These are phyloP conservation scores for Paralichthys olivaceus DNA, from an alignment of 2,113 vertebrate species.

Conservation along the genomic window DNA sequence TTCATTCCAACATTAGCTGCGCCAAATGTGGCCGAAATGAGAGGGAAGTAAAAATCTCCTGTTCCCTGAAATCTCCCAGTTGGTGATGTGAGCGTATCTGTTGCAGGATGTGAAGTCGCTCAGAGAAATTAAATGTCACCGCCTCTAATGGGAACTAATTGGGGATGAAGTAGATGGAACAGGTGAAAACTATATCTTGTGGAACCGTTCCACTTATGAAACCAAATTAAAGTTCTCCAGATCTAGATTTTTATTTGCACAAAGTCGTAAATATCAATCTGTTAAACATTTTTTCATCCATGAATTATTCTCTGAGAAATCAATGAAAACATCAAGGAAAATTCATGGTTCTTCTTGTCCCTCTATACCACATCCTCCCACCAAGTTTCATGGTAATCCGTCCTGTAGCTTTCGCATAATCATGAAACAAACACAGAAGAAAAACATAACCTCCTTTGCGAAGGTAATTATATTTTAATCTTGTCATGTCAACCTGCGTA, in stretches of 20 bases:
- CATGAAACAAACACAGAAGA: too few species aligned
- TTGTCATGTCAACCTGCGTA: neutral
- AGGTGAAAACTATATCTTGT: neutral
- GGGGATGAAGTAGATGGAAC: neutral
- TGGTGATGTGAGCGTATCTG: neutral
- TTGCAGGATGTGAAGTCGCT: neutral
- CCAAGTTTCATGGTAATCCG: too few species aligned
- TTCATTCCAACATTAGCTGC: neutral
- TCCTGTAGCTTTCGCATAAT: too few species aligned
- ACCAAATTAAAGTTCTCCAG: neutral
- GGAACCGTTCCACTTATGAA: neutral
- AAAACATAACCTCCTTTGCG: too few species aligned
- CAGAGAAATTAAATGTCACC: neutral
- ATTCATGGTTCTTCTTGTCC: too few species aligned
- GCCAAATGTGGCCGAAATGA: slow-evolving; percentile 17
- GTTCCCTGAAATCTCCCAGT: neutral
- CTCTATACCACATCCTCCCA: too few species aligned
- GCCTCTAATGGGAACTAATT: neutral
- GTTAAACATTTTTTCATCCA: too few species aligned
- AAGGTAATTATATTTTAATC: slow-evolving; percentile 18
- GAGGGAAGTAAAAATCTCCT: neutral
- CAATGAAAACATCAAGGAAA: too few species aligned
- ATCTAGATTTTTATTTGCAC: too few species aligned
- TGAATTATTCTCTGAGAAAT: too few species aligned
- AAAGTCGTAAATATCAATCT: too few species aligned